phyloP scores from a whole-genome alignment of 2,113 vertebrate species.

The Tylochromis polylepis region DNA sequence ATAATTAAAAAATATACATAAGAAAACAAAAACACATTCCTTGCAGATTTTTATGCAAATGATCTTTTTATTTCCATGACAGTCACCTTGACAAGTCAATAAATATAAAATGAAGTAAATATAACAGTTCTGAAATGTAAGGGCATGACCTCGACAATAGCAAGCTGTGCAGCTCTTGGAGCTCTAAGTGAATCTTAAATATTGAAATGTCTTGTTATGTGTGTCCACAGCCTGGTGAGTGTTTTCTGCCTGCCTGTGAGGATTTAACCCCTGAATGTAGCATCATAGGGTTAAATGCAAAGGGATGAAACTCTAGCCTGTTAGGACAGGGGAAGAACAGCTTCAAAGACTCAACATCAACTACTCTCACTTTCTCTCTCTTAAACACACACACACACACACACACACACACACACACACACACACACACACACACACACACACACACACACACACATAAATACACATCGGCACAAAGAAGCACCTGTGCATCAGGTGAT shows the following conservation, averaged over 20 bases:
- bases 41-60: constrained; percentile 44
- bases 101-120: constrained; percentile 43
- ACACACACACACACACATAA: no score
- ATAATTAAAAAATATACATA: constrained; percentile 1
- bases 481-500: constrained; percentile 84
- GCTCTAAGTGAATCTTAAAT: constrained; percentile 37
- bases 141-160: constrained; percentile 31
- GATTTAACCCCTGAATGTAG: constrained; percentile 22
- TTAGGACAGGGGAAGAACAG: constrained; percentile 52
- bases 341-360: constrained; percentile 63
- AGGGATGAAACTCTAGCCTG: constrained; percentile 56
- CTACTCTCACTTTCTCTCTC: neutral
- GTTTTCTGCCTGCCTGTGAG: constrained; percentile 25
- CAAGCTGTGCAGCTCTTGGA: neutral
- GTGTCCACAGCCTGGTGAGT: constrained; percentile 20
- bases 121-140: constrained; percentile 48
- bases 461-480: neutral
- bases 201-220: constrained; percentile 14
- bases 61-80: constrained; percentile 28
- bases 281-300: constrained; percentile 49
- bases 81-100: constrained; percentile 57
- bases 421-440: no score
- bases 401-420: no score
- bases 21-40: neutral
- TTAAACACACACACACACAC: no score